These are phyloP conservation scores for Formicarius rufipectus DNA, from an alignment of 2,113 vertebrate species.

Conservation along the genomic window DNA sequence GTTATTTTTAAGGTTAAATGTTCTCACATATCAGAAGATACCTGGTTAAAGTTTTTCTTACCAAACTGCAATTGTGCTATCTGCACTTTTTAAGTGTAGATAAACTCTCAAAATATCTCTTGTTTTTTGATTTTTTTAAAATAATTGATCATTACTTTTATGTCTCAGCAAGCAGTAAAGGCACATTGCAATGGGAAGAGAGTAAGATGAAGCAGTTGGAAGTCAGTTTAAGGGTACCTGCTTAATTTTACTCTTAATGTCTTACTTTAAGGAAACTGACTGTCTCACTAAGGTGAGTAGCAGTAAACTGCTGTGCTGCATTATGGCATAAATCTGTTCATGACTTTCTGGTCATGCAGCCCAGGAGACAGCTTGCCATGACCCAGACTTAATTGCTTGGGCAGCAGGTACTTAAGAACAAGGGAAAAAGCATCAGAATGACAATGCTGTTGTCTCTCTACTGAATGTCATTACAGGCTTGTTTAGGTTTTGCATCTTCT, in stretches of 20 bases:
- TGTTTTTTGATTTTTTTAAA: neutral
- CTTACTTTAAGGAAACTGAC: neutral
- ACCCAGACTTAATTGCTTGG: neutral
- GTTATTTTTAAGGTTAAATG: neutral
- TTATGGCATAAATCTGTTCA: neutral
- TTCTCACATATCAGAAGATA: neutral
- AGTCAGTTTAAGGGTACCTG: neutral
- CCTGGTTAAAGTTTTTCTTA: neutral
- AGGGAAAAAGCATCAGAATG: neutral
- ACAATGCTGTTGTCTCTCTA: neutral
- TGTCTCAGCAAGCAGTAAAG: neutral
- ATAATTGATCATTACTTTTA: neutral
- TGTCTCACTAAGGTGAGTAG: neutral
- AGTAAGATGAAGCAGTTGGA: neutral
- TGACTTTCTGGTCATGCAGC: neutral
- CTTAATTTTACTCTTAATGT: neutral
- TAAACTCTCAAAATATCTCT: neutral
- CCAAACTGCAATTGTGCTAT: neutral
- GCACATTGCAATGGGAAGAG: neutral
- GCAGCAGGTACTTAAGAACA: neutral
- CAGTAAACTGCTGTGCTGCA: conserved; percentile 8
- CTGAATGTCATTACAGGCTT: neutral
- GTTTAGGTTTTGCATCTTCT: neutral
- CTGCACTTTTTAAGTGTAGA: neutral
- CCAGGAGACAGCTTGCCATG: neutral